Evolutionary conservation across 1,140 invertebrate genomes (phyloP), one percentile per base, ranked within the genome.

Genomic region (Streblospio benedicti): DNA sequence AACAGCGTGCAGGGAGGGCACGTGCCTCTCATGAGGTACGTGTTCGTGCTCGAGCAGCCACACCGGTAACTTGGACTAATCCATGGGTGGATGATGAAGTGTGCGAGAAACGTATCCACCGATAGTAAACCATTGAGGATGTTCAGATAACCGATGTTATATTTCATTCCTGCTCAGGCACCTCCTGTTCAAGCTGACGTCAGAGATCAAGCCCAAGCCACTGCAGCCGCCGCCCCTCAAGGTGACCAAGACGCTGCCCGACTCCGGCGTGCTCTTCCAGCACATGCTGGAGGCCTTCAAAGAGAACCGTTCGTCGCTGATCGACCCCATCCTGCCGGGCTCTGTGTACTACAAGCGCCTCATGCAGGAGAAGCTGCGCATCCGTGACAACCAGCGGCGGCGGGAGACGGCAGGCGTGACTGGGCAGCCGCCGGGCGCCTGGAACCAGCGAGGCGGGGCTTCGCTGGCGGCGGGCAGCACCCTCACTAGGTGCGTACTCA

Each of bases 311-410:
- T 16, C 57, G n/a, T 27, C 27, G 30, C 0, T 52, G n/a, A 20
- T 54, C 2, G 20, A 25, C 23, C 57, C 57, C 14, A 23, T 16
- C 18, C 20, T 58, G 6, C 49, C 9, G 6, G 57, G 57, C 6
- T 20, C 45, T 4, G 31, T 58, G 2, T 58, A 55, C 50, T 52
- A 55, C 50, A 53, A 35, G 12, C 18, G 52, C 20, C 30, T 55
- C 44, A 58, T 58, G 57, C 2, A 31, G 0, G 49, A 58, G 44
- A 49, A 53, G 44, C 44, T 45, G n/a, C 18, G 16, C 16, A 3
- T 12, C 16, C 9, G 53, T 5, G 4, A 56, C 18, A n/a, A 20
- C 31, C 32, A 18, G 31, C 57, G 57, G 4, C 45, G 30, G 23
- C 5, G 25, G 18, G 44, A 55, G 20, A n/a, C n/a, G n/a, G n/a